phyloP scores from a whole-genome alignment of 1,140 invertebrate species.

The Neoseiulus cucumeris region DNA sequence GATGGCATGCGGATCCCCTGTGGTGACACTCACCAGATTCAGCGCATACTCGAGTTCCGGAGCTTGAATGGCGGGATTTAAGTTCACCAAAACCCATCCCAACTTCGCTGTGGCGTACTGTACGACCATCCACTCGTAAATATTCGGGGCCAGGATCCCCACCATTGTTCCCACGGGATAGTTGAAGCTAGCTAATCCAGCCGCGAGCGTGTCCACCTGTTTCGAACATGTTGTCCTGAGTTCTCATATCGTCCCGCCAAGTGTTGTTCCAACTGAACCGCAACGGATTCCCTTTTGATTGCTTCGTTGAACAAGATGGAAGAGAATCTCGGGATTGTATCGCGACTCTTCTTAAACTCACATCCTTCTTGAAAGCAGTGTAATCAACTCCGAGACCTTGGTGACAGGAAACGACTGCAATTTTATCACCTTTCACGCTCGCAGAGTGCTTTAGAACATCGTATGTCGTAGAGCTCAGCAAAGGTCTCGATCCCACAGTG shows the following conservation, averaged over 20 bases:
- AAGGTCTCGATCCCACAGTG: neutral
- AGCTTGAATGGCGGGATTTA: neutral
- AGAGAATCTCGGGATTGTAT: neutral
- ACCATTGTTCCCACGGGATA: conserved; percentile 26
- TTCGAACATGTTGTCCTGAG: neutral
- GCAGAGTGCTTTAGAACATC: neutral
- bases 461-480: neutral
- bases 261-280: neutral
- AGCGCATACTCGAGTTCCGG: neutral
- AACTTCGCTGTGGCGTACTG: conserved; percentile 53
- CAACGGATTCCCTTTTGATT: neutral
- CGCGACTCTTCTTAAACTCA: neutral
- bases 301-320: neutral
- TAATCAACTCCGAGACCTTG: neutral
- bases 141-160: conserved; percentile 73
- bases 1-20: too few relatives aligned
- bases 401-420: neutral
- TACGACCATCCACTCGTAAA: conserved; percentile 54
- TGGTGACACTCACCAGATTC: neutral
- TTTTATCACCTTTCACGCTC: neutral
- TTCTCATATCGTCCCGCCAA: neutral
- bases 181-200: neutral
- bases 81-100: conserved; percentile 31
- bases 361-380: neutral
- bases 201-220: neutral